Conservation (phyloP, 2,797 vertebrate species). For the Cottoperca gobio region DNA sequence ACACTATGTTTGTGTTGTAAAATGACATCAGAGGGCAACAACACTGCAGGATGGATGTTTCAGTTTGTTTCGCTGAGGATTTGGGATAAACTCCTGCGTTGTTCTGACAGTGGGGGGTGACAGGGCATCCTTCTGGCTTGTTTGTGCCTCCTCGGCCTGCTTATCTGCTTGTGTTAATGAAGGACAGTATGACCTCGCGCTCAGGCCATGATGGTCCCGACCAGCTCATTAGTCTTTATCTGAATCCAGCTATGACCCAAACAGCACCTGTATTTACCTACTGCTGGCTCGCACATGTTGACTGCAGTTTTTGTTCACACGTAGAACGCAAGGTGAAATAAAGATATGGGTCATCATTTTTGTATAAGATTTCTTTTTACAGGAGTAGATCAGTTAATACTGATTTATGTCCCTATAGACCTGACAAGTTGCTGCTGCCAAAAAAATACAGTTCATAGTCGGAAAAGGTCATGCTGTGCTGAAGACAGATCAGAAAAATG, state of each 20-base stretch:
- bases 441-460: not conserved
- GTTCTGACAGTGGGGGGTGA: constrained; percentile 45
- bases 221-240: constrained; percentile 40
- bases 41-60: constrained; percentile 37
- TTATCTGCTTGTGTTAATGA: constrained; percentile 53
- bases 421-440: not conserved
- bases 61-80: constrained; percentile 24
- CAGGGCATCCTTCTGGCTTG: constrained; percentile 18
- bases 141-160: constrained; percentile 20
- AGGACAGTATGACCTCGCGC: constrained; percentile 63
- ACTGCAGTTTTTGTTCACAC: constrained; percentile 8
- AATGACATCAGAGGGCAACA: constrained; percentile 21
- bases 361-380: too few species aligned
- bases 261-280: constrained; percentile 12
- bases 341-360: not conserved
- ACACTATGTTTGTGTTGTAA: not conserved
- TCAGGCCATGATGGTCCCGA: constrained; percentile 24
- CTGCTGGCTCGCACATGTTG: constrained; percentile 3
- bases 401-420: not conserved
- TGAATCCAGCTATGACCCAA: constrained; percentile 26
- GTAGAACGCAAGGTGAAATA: constrained; percentile 24
- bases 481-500: not conserved
- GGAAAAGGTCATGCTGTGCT: not conserved
- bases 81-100: constrained; percentile 41
- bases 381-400: not conserved